Percentiles rank a stretch among this genome's conserved stretches.
These are phyloP conservation scores for Ara ararauna DNA, from an alignment of 2,797 vertebrate species.

Conservation along the genomic window DNA sequence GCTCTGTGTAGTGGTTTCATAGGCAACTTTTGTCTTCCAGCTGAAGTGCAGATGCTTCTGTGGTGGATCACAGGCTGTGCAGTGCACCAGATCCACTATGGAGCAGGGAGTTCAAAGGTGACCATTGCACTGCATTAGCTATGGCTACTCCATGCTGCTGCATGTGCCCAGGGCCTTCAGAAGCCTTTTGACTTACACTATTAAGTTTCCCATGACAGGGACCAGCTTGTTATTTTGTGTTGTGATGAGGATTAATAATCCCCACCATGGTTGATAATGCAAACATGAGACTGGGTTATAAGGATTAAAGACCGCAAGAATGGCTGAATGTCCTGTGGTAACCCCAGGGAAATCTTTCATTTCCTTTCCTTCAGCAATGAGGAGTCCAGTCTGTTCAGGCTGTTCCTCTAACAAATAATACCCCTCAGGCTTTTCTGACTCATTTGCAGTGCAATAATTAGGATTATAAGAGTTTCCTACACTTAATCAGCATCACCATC, in stretches of 20 bases:
- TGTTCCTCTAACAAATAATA: conserved; percentile 15
- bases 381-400: not conserved
- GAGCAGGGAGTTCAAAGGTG: not conserved
- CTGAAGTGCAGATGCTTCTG: not conserved
- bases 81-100: not conserved
- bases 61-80: not conserved
- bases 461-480: not conserved
- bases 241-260: conserved; percentile 20
- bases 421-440: conserved; percentile 17
- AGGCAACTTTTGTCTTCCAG: not conserved
- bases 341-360: not conserved
- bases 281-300: not conserved
- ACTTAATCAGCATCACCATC: not conserved
- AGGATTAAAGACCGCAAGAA: conserved; percentile 13
- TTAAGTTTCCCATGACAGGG: not conserved
- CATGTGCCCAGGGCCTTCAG: not conserved
- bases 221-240: conserved; percentile 1
- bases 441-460: conserved; percentile 27
- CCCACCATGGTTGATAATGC: not conserved
- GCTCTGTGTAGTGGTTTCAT: not conserved
- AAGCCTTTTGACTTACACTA: not conserved
- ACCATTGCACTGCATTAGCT: not conserved
- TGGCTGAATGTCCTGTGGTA: not conserved
- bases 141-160: not conserved
- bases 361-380: not conserved